These are phyloP conservation scores for Leptopilina boulardi DNA, from an alignment of 1,140 invertebrate species.

Conservation along the genomic window DNA sequence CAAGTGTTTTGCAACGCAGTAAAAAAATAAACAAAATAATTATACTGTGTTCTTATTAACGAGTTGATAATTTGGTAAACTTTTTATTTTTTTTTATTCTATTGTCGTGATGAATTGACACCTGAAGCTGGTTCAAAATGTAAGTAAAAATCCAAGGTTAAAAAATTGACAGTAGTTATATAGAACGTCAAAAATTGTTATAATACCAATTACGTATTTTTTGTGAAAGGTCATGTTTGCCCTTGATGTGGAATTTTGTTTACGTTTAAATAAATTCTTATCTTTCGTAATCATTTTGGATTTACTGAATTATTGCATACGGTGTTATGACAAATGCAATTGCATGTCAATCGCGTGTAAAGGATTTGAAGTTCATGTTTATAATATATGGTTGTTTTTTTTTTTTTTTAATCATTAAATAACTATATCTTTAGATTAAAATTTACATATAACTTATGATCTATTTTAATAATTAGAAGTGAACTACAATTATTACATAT, in stretches of 20 bases:
- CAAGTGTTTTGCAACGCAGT: neutral
- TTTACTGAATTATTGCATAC: neutral
- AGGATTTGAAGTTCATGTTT: neutral
- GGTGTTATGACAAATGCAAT: neutral
- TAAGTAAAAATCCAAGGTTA: neutral
- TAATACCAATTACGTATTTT: neutral
- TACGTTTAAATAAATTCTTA: neutral
- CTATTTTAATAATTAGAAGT: neutral
- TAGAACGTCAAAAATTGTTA: neutral
- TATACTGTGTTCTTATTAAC: neutral
- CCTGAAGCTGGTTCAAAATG: constrained; percentile 4
- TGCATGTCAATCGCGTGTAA: constrained; percentile 1
- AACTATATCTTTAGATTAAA: neutral
- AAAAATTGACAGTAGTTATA: constrained; percentile 26
- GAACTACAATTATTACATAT: neutral
- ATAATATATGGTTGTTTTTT: neutral
- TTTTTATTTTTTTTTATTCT: neutral
- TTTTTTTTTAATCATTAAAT: neutral
- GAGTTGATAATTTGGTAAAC: neutral
- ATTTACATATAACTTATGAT: neutral
- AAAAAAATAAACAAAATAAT: constrained; percentile 21
- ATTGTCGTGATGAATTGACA: constrained; percentile 15
- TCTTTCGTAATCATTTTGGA: neutral
- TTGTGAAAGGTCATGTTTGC: neutral
- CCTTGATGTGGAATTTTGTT: neutral